These are phyloP conservation scores for Odocoileus virginianus DNA, from an alignment of 2,113 vertebrate genomes.

Conservation along the genomic window DNA sequence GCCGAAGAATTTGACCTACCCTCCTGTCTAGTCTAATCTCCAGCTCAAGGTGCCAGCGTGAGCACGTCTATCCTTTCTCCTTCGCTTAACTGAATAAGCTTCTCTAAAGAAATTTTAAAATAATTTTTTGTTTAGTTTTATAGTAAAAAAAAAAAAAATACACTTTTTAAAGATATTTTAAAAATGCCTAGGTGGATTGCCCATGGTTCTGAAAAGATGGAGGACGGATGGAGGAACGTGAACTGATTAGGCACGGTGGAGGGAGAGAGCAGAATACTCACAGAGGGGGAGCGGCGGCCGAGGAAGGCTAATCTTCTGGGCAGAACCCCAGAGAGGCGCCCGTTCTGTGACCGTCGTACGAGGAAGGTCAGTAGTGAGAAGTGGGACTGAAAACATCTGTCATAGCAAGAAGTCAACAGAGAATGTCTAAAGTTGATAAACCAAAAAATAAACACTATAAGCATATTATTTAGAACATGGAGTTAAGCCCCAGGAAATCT, in stretches of 20 bases:
- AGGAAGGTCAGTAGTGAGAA: constrained; percentile 59
- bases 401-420: constrained; percentile 64
- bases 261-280: constrained; percentile 43
- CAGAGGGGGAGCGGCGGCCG: constrained; percentile 37
- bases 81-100: neutral
- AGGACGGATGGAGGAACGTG: neutral
- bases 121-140: neutral
- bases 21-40: neutral
- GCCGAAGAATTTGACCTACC: neutral
- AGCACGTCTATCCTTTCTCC: neutral
- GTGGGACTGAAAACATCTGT: constrained; percentile 57
- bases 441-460: constrained; percentile 53
- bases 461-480: constrained; percentile 50
- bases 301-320: constrained; percentile 51
- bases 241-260: neutral
- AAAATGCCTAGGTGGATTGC: neutral
- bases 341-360: constrained; percentile 17
- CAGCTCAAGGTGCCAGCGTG: neutral
- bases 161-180: neutral
- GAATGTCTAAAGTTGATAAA: constrained; percentile 62
- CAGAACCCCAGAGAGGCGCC: constrained; percentile 56
- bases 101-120: constrained; percentile 15
- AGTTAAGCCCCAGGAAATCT: constrained; percentile 16
- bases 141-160: neutral
- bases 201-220: constrained; percentile 31